Evolutionary conservation across 2,113 vertebrate genomes (phyloP).

Genomic region (Coracopsis vasa): DNA sequence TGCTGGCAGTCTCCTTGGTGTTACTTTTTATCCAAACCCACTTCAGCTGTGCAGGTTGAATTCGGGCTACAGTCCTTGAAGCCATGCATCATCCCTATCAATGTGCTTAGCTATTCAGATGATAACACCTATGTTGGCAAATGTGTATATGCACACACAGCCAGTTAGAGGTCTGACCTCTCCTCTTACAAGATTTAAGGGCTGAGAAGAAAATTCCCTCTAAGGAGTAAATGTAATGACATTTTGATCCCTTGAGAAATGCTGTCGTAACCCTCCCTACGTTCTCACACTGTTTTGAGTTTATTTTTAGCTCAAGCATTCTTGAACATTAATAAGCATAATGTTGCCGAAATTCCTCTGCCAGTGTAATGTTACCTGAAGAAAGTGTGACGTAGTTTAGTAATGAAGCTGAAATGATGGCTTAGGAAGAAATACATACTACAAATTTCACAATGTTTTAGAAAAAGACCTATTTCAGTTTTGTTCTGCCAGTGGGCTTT

Average conservation of each 20-base stretch:
- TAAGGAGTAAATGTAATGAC: background rate
- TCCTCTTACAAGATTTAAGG: background rate
- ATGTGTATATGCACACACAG: background rate
- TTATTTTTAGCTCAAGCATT: constrained; percentile 40
- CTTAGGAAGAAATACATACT: background rate
- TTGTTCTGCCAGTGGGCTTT: background rate
- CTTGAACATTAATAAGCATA: constrained; percentile 7
- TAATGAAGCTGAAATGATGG: background rate
- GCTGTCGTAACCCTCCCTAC: background rate
- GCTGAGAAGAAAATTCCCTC: constrained; percentile 18
- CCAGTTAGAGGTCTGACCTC: background rate
- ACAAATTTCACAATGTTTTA: background rate
- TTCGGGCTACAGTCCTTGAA: background rate
- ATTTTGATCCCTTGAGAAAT: constrained; percentile 33
- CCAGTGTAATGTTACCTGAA: constrained; percentile 6
- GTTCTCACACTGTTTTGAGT: constrained; percentile 11
- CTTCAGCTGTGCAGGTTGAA: background rate
- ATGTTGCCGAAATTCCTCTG: background rate
- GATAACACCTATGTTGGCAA: background rate
- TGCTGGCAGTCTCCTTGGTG: background rate
- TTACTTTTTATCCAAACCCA: background rate
- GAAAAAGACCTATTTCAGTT: background rate
- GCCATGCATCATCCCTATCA: background rate
- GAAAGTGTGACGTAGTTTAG: background rate
- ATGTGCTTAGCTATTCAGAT: background rate